These are phyloP conservation scores for Rhinophrynus dorsalis DNA, from an alignment of 2,797 vertebrate genomes.

Conservation along the genomic window DNA sequence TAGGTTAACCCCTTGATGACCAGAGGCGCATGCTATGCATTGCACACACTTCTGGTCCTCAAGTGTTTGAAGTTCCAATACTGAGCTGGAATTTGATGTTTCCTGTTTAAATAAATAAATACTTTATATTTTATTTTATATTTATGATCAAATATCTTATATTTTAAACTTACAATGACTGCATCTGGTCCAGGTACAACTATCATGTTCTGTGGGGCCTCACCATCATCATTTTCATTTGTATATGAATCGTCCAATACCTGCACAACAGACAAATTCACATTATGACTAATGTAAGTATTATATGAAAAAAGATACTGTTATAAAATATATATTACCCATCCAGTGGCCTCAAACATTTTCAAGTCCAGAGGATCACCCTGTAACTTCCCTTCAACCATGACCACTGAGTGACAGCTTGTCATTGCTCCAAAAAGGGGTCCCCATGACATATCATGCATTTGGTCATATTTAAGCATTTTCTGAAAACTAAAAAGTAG, in stretches of 20 bases:
- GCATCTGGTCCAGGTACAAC: slow-evolving; percentile 63
- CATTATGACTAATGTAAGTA: too few species aligned
- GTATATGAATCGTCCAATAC: slow-evolving; percentile 58
- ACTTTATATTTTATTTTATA: too few species aligned
- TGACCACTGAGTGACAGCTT: slow-evolving; percentile 65
- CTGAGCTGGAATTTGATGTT: too few species aligned
- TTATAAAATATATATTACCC: slow-evolving; percentile 60
- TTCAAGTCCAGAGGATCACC: slow-evolving; percentile 69
- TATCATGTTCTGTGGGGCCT: slow-evolving; percentile 42
- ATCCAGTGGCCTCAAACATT: slow-evolving; percentile 69
- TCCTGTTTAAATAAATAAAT: too few species aligned
- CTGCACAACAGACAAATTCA: slow-evolving; percentile 49
- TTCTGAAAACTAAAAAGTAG: slow-evolving; percentile 58
- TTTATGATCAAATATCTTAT: too few species aligned
- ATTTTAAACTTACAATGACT: slow-evolving; percentile 58
- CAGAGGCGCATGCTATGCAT: too few species aligned
- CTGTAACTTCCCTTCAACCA: slow-evolving; percentile 61
- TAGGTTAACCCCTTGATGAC: too few species aligned
- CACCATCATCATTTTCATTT: slow-evolving; percentile 36
- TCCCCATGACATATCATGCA: slow-evolving; percentile 55
- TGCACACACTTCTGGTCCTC: too few species aligned
- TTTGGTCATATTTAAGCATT: slow-evolving; percentile 43
- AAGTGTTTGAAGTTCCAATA: too few species aligned
- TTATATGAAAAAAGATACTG: too few species aligned
- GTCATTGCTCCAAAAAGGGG: slow-evolving; percentile 56